Evolutionary conservation across 2,888 invertebrate species (phyloP).

Genomic region (Cephus pulcher): DNA sequence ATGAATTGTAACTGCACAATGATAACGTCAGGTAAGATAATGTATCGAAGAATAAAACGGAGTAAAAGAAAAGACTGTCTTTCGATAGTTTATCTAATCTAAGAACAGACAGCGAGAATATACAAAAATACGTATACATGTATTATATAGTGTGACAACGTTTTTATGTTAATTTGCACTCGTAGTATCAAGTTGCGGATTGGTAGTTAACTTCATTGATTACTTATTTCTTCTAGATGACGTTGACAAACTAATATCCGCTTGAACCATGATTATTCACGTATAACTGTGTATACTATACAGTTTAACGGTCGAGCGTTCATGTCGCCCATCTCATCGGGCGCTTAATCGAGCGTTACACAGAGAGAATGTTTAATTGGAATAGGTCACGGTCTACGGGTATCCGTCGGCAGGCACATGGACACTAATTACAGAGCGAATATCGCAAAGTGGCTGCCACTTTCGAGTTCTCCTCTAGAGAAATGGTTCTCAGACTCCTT

Average conservation of each 20-base stretch:
- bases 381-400: not conserved
- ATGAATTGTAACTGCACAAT: not conserved
- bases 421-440: constrained; percentile 55
- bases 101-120: not conserved
- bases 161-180: not conserved
- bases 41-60: not conserved
- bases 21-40: not conserved
- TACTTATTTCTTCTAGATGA: not conserved
- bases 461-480: constrained; percentile 38
- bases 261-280: not conserved
- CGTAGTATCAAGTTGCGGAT: not conserved
- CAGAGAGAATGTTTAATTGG: not conserved
- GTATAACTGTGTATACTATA: not conserved
- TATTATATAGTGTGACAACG: not conserved
- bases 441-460: constrained; percentile 56
- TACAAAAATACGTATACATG: not conserved
- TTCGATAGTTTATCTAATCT: not conserved
- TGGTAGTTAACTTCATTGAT: not conserved
- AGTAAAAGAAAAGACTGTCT: not conserved
- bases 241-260: not conserved
- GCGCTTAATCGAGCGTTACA: not conserved
- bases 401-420: constrained; percentile 25
- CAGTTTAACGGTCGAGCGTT: not conserved
- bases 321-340: not conserved
- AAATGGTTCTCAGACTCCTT: constrained; percentile 49